Base-by-base conservation (phyloP, 1,140 invertebrate genomes). In the Listronotus oregonensis region DNA sequence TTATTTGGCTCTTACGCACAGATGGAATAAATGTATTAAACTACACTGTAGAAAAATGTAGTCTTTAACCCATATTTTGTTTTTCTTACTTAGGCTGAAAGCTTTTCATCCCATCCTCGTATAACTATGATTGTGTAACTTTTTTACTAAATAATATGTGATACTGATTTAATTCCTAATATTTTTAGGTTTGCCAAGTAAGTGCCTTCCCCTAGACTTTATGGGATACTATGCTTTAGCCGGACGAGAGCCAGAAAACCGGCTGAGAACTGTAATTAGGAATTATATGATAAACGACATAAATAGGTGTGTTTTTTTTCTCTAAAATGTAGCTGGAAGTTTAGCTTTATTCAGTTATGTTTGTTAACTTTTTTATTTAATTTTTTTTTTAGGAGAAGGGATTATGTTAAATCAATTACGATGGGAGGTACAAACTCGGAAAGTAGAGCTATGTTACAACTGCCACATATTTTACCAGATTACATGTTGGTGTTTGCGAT, bases 171-270 rank as follows among this genome's bases (percentile, higher is more conserved):
- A n/a, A n/a, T n/a, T n/a, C n/a, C n/a, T n/a, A n/a, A n/a, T n/a
- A 57, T 47, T 54, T 37, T 40, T 69, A 57, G 91, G 91, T 68
- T 87, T 95, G 69, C 91, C 92, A 17, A 89, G 92, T 70, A 92
- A 92, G 79, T 94, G 92, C 78, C 82, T 99, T 49, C 96, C 96
- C 2, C 79, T 98, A 54, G 95, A 98, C 80, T 99, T 98, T 81
- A 97, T 99, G 94, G 94, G 94, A n/a, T n/a, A 95, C 78, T 96
- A 97, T 80, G 90, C 90, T 9, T 81, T 98, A 27, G n/a, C n/a
- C n/a, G 95, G 94, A 9, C 86, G 91, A 67, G n/a, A n/a, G n/a
- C n/a, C n/a, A 18, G 90, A 95, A 62, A 89, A 90, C 68, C 78
- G 80, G 71, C 75, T 74, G 57, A 72, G 75, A 49, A 31, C 68